Percentiles rank a stretch among this genome's conserved stretches.
These are phyloP conservation scores for Datnioides undecimradiatus DNA, from an alignment of 2,113 vertebrate species.

Conservation along the genomic window DNA sequence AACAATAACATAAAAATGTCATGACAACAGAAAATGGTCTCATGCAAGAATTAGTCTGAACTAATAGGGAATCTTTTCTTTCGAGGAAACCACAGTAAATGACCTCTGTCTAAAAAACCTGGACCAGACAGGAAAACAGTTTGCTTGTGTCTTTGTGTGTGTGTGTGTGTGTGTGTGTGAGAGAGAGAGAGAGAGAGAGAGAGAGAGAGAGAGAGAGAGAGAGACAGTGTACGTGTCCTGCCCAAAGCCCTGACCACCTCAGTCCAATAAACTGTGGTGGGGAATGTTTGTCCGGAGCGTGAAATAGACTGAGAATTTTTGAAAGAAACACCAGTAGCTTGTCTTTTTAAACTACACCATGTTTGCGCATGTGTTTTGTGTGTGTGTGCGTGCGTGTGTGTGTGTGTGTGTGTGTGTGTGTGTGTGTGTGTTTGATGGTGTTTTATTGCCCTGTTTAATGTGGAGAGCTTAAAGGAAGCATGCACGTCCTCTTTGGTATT, in stretches of 20 bases:
- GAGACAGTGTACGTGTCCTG: not conserved
- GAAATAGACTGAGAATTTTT: slow-evolving; percentile 71
- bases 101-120: slow-evolving; percentile 15
- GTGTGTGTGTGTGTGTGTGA: not conserved
- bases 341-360: slow-evolving; percentile 19
- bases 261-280: slow-evolving; percentile 64
- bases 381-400: slow-evolving; percentile 21
- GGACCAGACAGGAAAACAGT: slow-evolving; percentile 11
- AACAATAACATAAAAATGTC: slow-evolving; percentile 18
- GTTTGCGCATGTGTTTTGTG: slow-evolving; percentile 36
- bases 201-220: not conserved
- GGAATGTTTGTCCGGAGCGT: slow-evolving; percentile 69
- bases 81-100: slow-evolving; percentile 4
- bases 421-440: slow-evolving; percentile 6
- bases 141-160: not conserved
- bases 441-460: slow-evolving; percentile 67
- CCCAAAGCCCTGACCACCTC: slow-evolving; percentile 10
- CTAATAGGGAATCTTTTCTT: not conserved
- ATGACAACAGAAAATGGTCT: not conserved
- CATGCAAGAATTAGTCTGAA: slow-evolving; percentile 10
- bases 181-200: not conserved
- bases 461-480: slow-evolving; percentile 57
- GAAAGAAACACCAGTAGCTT: slow-evolving; percentile 61
- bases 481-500: slow-evolving; percentile 60
- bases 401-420: slow-evolving; percentile 20